phyloP scores from a whole-genome alignment of 2,113 vertebrate species.

The Grantiella picta region DNA sequence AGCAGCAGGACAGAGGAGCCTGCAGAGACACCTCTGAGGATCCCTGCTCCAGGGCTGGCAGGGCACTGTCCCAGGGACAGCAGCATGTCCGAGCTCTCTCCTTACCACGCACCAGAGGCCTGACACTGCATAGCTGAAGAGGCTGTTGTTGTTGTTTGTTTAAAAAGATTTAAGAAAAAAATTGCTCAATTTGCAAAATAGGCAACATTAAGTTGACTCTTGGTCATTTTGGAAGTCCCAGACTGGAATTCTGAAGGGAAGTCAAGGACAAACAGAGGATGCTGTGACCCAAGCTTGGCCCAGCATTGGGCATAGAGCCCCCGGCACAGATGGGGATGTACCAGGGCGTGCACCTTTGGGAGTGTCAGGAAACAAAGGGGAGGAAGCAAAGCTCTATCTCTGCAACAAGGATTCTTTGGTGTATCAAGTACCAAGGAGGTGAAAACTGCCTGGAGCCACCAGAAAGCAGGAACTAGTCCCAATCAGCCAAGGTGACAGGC shows the following conservation, averaged over 20 bases:
- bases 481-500: background rate
- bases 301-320: background rate
- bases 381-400: background rate
- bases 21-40: background rate
- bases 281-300: background rate
- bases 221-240: background rate
- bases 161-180: background rate
- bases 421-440: background rate
- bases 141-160: background rate
- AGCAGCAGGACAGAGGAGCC: background rate
- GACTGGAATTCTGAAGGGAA: background rate
- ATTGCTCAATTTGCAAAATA: background rate
- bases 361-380: background rate
- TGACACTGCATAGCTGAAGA: background rate
- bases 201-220: background rate
- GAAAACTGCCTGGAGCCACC: background rate
- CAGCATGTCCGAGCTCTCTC: background rate
- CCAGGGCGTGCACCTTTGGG: rapidly evolving
- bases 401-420: background rate
- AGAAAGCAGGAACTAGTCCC: background rate
- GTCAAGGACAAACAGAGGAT: background rate
- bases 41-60: background rate
- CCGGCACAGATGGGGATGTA: background rate
- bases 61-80: background rate
- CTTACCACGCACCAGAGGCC: background rate